These are phyloP conservation scores for Pharmacophagus antenor DNA, from an alignment of 2,888 invertebrate genomes.

Conservation along the genomic window DNA sequence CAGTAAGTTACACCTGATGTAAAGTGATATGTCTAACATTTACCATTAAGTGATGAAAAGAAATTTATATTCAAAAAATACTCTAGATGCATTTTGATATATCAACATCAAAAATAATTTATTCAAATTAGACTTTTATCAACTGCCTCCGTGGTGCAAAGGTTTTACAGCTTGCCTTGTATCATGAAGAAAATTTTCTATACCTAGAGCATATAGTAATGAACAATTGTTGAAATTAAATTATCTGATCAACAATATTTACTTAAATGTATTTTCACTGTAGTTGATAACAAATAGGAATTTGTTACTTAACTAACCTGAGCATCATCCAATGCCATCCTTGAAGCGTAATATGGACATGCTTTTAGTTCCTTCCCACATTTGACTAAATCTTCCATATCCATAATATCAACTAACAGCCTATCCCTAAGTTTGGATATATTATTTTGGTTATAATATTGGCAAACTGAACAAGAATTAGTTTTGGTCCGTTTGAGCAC, in stretches of 20 bases:
- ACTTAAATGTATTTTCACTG: not conserved
- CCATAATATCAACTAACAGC: slow-evolving; percentile 86
- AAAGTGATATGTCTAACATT: too few relatives aligned
- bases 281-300: not conserved
- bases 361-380: slow-evolving; percentile 86
- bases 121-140: too few relatives aligned
- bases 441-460: slow-evolving; percentile 83
- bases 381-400: slow-evolving; percentile 92
- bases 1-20: too few relatives aligned
- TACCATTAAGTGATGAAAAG: too few relatives aligned
- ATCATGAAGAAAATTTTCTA: too few relatives aligned
- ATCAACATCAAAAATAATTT: too few relatives aligned
- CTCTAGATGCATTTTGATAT: too few relatives aligned
- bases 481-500: slow-evolving; percentile 83
- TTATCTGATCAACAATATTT: too few relatives aligned
- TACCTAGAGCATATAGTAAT: too few relatives aligned
- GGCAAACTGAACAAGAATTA: slow-evolving; percentile 81
- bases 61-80: too few relatives aligned
- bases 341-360: slow-evolving; percentile 96
- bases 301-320: slow-evolving; percentile 76
- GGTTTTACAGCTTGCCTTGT: not conserved
- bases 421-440: slow-evolving; percentile 84
- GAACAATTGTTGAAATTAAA: too few relatives aligned
- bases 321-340: slow-evolving; percentile 90
- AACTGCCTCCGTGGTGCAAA: too few relatives aligned